A percentile compares a stretch with the other conserved stretches of the same genome.
These are phyloP conservation scores for Rhinichthys klamathensis DNA, from an alignment of 2,113 vertebrate species.

Conservation along the genomic window DNA sequence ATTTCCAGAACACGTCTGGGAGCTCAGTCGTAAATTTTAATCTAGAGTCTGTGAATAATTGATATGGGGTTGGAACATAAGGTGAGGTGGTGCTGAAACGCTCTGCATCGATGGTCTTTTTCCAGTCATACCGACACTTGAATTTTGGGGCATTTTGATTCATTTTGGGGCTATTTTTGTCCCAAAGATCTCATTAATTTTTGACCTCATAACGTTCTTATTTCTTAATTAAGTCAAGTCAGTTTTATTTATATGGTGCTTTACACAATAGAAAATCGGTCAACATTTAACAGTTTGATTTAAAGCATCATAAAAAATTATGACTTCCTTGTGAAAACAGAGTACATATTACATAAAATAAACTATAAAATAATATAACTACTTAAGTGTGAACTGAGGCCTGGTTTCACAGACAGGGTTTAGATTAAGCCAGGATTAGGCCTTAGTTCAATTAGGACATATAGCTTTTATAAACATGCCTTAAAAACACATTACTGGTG, in stretches of 20 bases:
- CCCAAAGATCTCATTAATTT: background rate
- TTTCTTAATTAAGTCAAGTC: background rate
- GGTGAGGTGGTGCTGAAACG: background rate
- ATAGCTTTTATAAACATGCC: too few relatives aligned
- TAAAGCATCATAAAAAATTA: background rate
- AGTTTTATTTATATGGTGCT: background rate
- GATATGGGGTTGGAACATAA: slow-evolving; percentile 10
- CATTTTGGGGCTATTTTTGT: background rate
- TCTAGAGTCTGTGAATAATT: slow-evolving; percentile 29
- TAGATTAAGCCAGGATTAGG: too few relatives aligned
- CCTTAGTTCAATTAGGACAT: too few relatives aligned
- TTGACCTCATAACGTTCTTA: background rate
- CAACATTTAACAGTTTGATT: background rate
- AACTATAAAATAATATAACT: too few relatives aligned
- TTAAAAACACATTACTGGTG: too few relatives aligned
- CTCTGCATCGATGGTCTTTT: background rate
- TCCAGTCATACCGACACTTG: background rate
- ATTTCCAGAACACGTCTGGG: background rate
- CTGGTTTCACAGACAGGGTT: too few relatives aligned
- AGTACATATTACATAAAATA: background rate
- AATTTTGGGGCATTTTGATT: background rate
- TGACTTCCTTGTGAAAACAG: too few relatives aligned
- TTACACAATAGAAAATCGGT: background rate
- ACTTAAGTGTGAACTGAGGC: too few relatives aligned
- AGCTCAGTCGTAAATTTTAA: slow-evolving; percentile 34